Percentiles rank a stretch among this genome's conserved stretches.
Conservation (phyloP, 2,113 vertebrate genomes). For the Nesogale talazaci region DNA sequence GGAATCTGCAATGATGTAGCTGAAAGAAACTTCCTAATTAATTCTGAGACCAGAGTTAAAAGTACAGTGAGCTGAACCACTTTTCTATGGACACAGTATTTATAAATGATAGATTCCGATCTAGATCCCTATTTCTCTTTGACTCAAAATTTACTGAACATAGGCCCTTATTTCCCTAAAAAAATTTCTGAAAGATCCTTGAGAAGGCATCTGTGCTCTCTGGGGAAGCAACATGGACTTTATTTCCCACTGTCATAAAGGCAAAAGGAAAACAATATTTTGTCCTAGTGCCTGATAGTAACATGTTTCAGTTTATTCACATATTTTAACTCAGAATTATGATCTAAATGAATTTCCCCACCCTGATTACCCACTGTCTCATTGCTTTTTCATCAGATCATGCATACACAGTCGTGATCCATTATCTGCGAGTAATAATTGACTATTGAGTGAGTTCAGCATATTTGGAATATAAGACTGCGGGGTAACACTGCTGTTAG, state of each 20-base stretch:
- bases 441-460: background rate
- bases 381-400: background rate
- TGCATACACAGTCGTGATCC: background rate
- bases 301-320: background rate
- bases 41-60: background rate
- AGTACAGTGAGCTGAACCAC: background rate
- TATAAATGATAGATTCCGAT: background rate
- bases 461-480: background rate
- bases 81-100: background rate
- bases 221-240: background rate
- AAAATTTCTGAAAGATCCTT: background rate
- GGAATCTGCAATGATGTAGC: background rate
- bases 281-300: background rate
- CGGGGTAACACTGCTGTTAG: background rate
- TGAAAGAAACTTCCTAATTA: background rate
- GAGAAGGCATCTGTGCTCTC: background rate
- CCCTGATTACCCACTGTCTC: background rate
- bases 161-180: background rate
- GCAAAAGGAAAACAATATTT: background rate
- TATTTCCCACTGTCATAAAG: conserved; percentile 5
- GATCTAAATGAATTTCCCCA: background rate
- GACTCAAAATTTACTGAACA: background rate
- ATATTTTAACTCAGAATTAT: background rate
- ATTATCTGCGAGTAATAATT: background rate
- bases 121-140: background rate